These are phyloP conservation scores for Nannospalax galili DNA, from an alignment of 2,113 vertebrate species.

Conservation along the genomic window DNA sequence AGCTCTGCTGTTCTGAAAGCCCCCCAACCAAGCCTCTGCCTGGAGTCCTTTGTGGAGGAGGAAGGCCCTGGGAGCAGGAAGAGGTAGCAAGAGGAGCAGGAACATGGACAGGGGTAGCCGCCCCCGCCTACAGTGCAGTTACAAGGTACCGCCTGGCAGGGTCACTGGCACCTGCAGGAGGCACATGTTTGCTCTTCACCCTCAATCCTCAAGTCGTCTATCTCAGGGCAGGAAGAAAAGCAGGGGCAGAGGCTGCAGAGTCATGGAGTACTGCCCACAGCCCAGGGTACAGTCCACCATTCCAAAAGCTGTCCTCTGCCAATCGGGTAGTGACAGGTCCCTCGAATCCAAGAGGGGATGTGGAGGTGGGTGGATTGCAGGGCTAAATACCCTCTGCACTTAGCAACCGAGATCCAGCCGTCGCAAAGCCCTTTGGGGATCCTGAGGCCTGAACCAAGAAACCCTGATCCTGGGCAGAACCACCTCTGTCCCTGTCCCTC, in stretches of 20 bases:
- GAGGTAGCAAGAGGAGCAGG: background rate
- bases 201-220: background rate
- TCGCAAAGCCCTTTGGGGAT: background rate
- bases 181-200: background rate
- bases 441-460: background rate
- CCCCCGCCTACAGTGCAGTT: background rate
- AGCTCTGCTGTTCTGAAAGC: background rate
- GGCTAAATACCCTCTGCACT: no score
- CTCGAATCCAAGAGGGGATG: fast-evolving
- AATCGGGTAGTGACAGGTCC: background rate
- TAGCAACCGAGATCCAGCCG: fast-evolving
- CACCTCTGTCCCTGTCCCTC: background rate
- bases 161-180: background rate
- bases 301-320: background rate
- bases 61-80: background rate
- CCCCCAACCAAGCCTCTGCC: background rate
- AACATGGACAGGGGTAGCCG: no score
- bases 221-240: background rate
- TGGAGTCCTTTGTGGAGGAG: background rate
- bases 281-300: fast-evolving
- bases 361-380: no score
- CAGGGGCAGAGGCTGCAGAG: background rate
- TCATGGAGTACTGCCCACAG: background rate
- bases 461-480: fast-evolving
- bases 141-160: background rate